Evolutionary conservation across 2,797 vertebrate genomes (phyloP).

Genomic region (Coranthus polyacanthus): DNA sequence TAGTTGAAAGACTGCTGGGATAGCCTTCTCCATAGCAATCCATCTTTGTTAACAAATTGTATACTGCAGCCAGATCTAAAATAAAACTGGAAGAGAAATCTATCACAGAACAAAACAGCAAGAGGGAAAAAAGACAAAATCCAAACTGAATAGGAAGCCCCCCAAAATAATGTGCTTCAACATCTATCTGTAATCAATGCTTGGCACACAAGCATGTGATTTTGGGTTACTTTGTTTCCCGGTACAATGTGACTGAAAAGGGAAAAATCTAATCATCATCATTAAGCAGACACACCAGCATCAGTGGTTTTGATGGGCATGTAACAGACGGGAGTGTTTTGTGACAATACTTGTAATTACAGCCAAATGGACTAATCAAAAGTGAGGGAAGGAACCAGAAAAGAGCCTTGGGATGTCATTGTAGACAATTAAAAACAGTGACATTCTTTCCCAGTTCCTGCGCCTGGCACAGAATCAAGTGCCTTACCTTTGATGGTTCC

Average conservation of each 20-base stretch:
- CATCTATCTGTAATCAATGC: slow-evolving; percentile 80
- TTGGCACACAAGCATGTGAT: slow-evolving; percentile 75
- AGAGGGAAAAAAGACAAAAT: slow-evolving; percentile 49
- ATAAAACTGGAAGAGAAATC: slow-evolving; percentile 52
- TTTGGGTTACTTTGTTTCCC: slow-evolving; percentile 77
- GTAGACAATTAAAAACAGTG: slow-evolving; percentile 65
- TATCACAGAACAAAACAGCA: slow-evolving; percentile 59
- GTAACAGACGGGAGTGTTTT: slow-evolving; percentile 71
- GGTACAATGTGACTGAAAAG: slow-evolving; percentile 64
- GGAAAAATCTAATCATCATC: slow-evolving; percentile 71
- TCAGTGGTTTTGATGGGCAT: slow-evolving; percentile 71
- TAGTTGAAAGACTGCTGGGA: slow-evolving; percentile 37
- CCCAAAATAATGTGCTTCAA: slow-evolving; percentile 62
- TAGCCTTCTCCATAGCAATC: slow-evolving; percentile 35
- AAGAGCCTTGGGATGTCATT: slow-evolving; percentile 56
- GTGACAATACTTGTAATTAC: slow-evolving; percentile 81
- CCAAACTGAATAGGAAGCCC: slow-evolving; percentile 64
- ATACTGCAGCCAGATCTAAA: slow-evolving; percentile 37
- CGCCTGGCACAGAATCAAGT: slow-evolving; percentile 43
- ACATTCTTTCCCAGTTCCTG: slow-evolving; percentile 45
- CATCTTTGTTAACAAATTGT: slow-evolving; percentile 60
- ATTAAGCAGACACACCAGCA: slow-evolving; percentile 77
- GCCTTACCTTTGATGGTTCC: slow-evolving; percentile 40
- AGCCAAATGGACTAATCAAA: slow-evolving; percentile 78
- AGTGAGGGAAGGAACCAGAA: slow-evolving; percentile 51